Conservation (phyloP, 2,113 vertebrate species). For the Paramormyrops kingsleyae region DNA sequence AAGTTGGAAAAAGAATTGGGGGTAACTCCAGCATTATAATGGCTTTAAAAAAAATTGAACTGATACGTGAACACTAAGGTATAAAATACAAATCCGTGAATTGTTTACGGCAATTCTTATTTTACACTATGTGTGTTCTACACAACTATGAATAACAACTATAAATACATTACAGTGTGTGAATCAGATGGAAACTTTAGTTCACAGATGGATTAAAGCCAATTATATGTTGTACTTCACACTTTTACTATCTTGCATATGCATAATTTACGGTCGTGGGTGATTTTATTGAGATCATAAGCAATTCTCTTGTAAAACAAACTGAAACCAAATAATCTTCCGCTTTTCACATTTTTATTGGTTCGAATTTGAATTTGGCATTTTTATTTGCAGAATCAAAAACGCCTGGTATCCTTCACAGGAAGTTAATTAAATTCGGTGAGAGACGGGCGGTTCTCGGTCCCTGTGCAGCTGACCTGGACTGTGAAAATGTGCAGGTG, state of each 20-base stretch:
- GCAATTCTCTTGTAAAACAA: neutral
- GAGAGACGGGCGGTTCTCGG: neutral
- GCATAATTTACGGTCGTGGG: neutral
- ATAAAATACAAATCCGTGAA: neutral
- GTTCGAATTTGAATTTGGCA: neutral
- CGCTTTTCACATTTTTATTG: neutral
- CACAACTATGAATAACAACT: neutral
- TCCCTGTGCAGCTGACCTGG: neutral
- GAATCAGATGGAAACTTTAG: neutral
- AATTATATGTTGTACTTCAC: neutral
- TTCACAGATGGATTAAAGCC: neutral
- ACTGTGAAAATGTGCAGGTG: neutral
- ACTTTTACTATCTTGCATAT: neutral
- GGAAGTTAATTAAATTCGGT: neutral
- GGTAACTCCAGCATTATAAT: neutral
- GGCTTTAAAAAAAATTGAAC: neutral
- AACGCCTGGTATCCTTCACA: neutral
- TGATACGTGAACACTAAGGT: neutral
- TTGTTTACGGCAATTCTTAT: neutral
- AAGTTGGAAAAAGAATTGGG: neutral
- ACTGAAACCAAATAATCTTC: neutral
- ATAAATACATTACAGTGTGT: neutral
- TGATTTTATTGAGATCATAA: neutral
- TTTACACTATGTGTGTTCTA: neutral
- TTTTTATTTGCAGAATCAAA: neutral